Evolutionary conservation across 1,140 invertebrate genomes (phyloP).

Genomic region (Penaeus chinensis): DNA sequence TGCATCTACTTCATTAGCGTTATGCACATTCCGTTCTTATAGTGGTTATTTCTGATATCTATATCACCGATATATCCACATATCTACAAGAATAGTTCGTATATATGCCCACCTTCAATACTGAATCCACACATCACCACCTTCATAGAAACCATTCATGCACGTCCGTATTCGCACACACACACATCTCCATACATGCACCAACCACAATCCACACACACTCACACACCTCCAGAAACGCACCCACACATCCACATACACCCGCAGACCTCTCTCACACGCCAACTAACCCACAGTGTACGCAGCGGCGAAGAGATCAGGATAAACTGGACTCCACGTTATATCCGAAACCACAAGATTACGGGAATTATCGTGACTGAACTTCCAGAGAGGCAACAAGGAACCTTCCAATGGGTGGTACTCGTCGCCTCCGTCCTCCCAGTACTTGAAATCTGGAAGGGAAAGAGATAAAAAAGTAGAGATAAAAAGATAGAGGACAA

Average conservation of each 20-base stretch:
- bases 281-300: conserved; percentile 27
- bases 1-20: no score
- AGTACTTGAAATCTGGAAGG: conserved; percentile 88
- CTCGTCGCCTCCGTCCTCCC: conserved; percentile 95
- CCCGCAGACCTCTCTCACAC: neutral
- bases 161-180: no score
- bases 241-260: neutral
- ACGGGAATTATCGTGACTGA: conserved; percentile 73
- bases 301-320: conserved; percentile 48
- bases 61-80: no score
- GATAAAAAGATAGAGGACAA: neutral
- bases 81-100: no score
- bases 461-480: neutral
- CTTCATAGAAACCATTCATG: no score
- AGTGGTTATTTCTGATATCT: no score
- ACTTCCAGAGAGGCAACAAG: conserved; percentile 92
- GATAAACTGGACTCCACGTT: conserved; percentile 31
- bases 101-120: no score
- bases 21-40: no score
- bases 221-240: no score
- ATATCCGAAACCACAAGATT: conserved; percentile 21
- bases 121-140: no score
- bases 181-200: no score
- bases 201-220: no score
- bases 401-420: conserved; percentile 91